These are phyloP conservation scores for Rhyacophila evoluta DNA, from an alignment of 2,888 invertebrate genomes.

Conservation along the genomic window DNA sequence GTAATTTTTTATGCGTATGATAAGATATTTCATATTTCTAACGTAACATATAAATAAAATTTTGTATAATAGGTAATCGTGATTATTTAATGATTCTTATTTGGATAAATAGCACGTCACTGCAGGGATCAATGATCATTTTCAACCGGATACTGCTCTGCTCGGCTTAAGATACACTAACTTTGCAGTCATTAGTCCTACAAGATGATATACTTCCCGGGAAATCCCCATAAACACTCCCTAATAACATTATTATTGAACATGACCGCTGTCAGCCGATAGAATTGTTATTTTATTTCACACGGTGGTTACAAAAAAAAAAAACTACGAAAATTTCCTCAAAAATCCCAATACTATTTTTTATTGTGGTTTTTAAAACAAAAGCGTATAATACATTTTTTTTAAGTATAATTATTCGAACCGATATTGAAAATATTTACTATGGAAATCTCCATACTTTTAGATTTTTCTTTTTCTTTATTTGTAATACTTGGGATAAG, in stretches of 20 bases:
- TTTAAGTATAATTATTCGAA: neutral
- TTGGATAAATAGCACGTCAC: neutral
- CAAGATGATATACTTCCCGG: neutral
- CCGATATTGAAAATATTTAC: neutral
- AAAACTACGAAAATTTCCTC: no score
- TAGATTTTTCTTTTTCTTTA: neutral
- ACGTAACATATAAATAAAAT: no score
- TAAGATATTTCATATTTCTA: no score
- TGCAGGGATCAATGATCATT: neutral
- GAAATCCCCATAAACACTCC: neutral
- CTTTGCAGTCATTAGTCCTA: neutral
- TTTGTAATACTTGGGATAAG: neutral
- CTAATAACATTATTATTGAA: neutral
- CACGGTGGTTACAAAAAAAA: neutral
- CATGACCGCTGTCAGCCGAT: neutral
- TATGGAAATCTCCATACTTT: neutral
- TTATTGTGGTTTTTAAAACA: no score
- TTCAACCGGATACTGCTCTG: neutral
- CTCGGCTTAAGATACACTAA: neutral
- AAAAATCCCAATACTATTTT: neutral
- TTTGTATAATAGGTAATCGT: no score
- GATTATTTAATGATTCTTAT: no score
- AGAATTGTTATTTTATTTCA: neutral
- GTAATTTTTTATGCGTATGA: no score
- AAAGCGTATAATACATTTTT: no score